Conservation (phyloP, 1,140 invertebrate genomes). For the Megalonaias nervosa region DNA sequence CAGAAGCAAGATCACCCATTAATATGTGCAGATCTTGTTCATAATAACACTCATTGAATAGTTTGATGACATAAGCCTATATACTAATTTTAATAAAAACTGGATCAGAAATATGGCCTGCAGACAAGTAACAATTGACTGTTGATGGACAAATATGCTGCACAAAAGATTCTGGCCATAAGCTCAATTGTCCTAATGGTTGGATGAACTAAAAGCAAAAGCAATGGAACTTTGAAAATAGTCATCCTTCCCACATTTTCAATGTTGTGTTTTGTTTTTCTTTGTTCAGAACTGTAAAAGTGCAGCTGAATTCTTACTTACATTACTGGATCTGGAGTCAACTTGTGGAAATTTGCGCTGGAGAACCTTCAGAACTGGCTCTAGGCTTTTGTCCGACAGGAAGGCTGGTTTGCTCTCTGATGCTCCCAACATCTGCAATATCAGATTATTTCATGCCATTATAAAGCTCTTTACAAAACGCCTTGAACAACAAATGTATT, state of each 20-base stretch:
- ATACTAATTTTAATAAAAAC: too few relatives aligned
- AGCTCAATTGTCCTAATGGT: background rate
- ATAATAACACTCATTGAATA: too few relatives aligned
- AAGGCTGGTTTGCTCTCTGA: slow-evolving; percentile 98
- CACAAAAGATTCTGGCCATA: too few relatives aligned
- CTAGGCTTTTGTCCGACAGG: slow-evolving; percentile 90
- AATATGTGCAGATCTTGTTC: too few relatives aligned
- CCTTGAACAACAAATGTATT: background rate
- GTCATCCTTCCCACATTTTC: background rate
- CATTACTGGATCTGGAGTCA: slow-evolving; percentile 84
- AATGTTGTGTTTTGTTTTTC: background rate
- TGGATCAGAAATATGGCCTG: too few relatives aligned
- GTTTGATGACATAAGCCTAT: too few relatives aligned
- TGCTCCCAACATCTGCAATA: slow-evolving; percentile 90
- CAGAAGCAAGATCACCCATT: too few relatives aligned
- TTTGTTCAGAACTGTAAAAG: background rate
- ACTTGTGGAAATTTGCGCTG: slow-evolving; percentile 96
- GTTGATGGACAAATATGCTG: too few relatives aligned
- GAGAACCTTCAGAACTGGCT: slow-evolving; percentile 96
- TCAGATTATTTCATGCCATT: background rate
- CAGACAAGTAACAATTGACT: too few relatives aligned
- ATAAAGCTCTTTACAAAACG: background rate
- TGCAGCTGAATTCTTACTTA: slow-evolving; percentile 50
- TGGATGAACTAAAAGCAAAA: background rate
- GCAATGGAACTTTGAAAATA: background rate